Evolutionary conservation across 2,888 invertebrate genomes (phyloP), one percentile per base, ranked within the genome.

Genomic region (Athalia circularis): DNA sequence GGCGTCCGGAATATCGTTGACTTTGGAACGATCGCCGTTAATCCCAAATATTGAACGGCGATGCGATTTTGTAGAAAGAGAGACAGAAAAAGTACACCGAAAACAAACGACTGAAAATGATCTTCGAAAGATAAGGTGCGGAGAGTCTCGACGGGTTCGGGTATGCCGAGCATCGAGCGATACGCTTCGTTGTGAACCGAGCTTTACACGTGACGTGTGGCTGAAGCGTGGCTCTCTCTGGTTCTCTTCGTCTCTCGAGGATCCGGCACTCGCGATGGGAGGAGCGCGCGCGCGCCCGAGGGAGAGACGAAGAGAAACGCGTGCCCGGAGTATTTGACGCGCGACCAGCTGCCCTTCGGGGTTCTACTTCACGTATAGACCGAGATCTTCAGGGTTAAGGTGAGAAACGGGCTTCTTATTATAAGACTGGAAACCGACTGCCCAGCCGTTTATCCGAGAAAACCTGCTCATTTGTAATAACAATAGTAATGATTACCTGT

Each of bases 211-310:
- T 83, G 87, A 87, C 87, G 87, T 88, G 88, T 88, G 88, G 86
- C 88, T 83, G 86, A 84, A 88, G 87, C 87, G 88, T 88, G 88
- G 85, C 86, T 79, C 79, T 80, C 81, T 78, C 74, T 80, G 80
- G 62, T 75, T 62, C 75, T 75, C 75, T 43, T 11, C 61, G 75
- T 50, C 64, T 64, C 75, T 75, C 75, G 62, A 62, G 50, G 75
- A 57, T 72, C 72, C 61, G 59, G 72, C 59, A 61, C 72, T 72
- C 59, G 57, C 47, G 47, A 75, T 62, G 64, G 62, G 61, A 64
- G 75, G 80, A 65, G 77, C 67, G 68, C 77, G 77, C 67, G 74
- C 48, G 78, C 57, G 54, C 54, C 45, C 61, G 54, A 64, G 72
- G 61, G 75, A 61, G 62, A 70, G 47, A 47, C 61, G 78, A 61